A percentile compares a stretch with the other conserved stretches of the same genome.
Conservation (phyloP, 2,113 vertebrate genomes). For the Leuciscus idus region DNA sequence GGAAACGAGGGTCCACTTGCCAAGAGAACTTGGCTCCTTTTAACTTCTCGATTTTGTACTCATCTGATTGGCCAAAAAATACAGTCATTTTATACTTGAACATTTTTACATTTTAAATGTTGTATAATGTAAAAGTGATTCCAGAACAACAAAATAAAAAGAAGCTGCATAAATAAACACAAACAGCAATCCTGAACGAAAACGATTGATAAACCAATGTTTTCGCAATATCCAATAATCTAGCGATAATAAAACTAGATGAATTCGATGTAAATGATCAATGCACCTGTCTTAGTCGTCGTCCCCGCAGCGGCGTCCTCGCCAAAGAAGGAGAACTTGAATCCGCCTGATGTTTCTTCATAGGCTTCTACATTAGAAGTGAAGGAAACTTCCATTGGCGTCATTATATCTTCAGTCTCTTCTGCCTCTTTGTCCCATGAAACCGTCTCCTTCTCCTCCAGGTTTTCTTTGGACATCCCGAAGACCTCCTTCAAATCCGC, state of each 20-base stretch:
- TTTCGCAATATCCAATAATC: not conserved
- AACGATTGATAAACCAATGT: not conserved
- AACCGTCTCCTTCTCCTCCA: constrained; percentile 37
- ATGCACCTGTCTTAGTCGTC: constrained; percentile 59
- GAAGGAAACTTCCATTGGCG: not conserved
- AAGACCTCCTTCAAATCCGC: constrained; percentile 85
- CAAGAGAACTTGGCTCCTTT: constrained; percentile 76
- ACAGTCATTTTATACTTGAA: not conserved
- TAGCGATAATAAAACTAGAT: not conserved
- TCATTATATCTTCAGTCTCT: constrained; percentile 14
- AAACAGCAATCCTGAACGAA: not conserved
- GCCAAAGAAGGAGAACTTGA: constrained; percentile 91
- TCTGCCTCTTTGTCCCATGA: constrained; percentile 50
- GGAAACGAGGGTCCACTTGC: constrained; percentile 83
- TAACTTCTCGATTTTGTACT: constrained; percentile 77
- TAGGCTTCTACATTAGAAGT: not conserved
- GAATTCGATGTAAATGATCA: not conserved
- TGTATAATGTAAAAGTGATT: not conserved
- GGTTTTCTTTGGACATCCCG: constrained; percentile 63
- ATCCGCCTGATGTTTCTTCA: constrained; percentile 62
- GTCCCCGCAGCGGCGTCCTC: constrained; percentile 55
- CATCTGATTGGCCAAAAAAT: constrained; percentile 62
- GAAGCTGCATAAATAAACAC: not conserved
- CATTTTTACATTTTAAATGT: not conserved
- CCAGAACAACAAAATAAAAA: not conserved